Evolutionary conservation across 2,113 vertebrate species (phyloP), one percentile per base, ranked within the genome.

Genomic region (Festucalex cinctus): DNA sequence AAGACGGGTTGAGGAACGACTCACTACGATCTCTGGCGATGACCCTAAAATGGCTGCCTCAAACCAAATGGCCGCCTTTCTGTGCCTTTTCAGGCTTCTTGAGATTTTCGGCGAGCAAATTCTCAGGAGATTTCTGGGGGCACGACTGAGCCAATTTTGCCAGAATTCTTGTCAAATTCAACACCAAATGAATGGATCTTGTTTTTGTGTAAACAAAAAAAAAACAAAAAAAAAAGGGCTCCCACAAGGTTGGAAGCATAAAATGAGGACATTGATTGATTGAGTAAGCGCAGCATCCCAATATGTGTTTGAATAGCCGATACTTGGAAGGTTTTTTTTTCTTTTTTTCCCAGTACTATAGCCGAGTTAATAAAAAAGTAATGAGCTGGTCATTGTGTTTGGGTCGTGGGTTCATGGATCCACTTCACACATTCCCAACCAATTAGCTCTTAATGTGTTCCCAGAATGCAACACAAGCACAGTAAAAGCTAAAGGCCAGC

Each of bases 401-500:
- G 54, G 26, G 14, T 32, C 14, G 9, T 57, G 6, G 1, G 54
- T 32, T 17, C 14, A 28, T 14, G 28, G 54, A 57, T 9, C 24
- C 26, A 6, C 26, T 19, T 32, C 26, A 32, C 26, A 57, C 54
- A 32, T 32, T 57, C 24, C 26, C 54, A 32, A 17, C 2, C 54
- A 57, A 57, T 57, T 57, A 57, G 54, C 14, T 57, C 14, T 32
- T 57, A 57, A 57, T 57, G 28, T 32, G 54, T 57, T 57, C 54
- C 54, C 54, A 57, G 54, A 57, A 57, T 57, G 54, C 54, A 57
- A 57, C 14, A 17, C 14, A 57, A 57, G 54, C 26, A 32, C 13
- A 57, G 54, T 57, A 57, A 32, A 51, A 57, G 6, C 26, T 6
- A n/a, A 17, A 32, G 26, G 54, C 26, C 54, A 32, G 54, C 54